A percentile compares a stretch with the other conserved stretches of the same genome.
Evolutionary conservation across 2,888 invertebrate species (phyloP).

Genomic region (Archips crataeganus): DNA sequence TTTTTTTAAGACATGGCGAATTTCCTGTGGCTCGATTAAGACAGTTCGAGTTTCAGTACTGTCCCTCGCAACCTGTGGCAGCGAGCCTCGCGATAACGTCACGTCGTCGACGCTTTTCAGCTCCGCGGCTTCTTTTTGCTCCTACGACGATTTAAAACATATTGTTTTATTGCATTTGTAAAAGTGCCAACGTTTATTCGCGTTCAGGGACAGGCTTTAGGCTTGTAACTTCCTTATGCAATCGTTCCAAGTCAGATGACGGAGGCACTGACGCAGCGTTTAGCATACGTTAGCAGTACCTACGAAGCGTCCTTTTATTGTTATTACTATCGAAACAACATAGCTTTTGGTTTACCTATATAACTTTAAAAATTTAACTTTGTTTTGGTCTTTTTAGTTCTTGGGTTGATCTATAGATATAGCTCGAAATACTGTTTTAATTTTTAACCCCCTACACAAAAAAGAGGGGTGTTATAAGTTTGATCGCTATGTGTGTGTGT

Average conservation of each 20-base stretch:
- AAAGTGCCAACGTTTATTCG: slow-evolving; percentile 37
- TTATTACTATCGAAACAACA: neutral
- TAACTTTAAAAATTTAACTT: too few relatives aligned
- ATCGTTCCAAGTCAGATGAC: neutral
- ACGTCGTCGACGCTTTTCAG: slow-evolving; percentile 44
- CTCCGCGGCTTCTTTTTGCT: slow-evolving; percentile 32
- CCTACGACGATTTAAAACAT: slow-evolving; percentile 41
- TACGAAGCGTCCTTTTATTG: neutral
- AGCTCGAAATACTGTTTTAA: too few relatives aligned
- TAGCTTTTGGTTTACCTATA: neutral
- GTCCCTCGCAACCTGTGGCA: slow-evolving; percentile 16
- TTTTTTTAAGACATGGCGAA: neutral
- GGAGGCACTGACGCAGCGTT: neutral
- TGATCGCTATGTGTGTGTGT: too few relatives aligned
- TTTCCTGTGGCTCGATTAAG: neutral
- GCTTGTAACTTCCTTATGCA: slow-evolving; percentile 6
- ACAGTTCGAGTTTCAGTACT: slow-evolving; percentile 11
- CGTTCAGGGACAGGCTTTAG: slow-evolving; percentile 23
- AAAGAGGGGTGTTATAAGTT: too few relatives aligned
- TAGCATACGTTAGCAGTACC: neutral
- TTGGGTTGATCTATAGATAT: too few relatives aligned
- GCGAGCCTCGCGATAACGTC: slow-evolving; percentile 60
- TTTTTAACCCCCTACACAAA: too few relatives aligned
- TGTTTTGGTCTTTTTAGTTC: too few relatives aligned
- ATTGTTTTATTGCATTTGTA: slow-evolving; percentile 43